Percentiles rank a stretch among this genome's conserved stretches.
Conservation (phyloP, 2,888 invertebrate genomes). For the Pegoplata infirma region DNA sequence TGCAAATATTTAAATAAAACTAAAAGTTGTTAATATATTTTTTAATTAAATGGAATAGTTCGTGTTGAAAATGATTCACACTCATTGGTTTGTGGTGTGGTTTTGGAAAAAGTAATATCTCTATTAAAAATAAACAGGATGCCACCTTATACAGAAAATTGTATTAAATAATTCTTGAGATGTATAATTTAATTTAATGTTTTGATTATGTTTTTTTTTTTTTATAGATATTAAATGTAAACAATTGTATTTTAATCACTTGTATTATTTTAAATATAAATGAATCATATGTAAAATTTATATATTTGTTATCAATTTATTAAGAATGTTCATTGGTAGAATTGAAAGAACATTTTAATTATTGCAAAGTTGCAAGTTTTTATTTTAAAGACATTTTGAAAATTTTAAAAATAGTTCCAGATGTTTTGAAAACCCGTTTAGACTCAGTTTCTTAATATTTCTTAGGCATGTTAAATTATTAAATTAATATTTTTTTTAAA, state of each 20-base stretch:
- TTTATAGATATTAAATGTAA: neutral
- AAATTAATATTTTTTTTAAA: too few species aligned
- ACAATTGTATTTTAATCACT: neutral
- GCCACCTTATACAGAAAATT: constrained; percentile 3
- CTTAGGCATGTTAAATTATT: too few species aligned
- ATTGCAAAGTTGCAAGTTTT: too few species aligned
- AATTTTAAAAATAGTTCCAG: too few species aligned
- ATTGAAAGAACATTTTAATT: too few species aligned
- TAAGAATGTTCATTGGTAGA: too few species aligned
- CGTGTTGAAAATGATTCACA: neutral
- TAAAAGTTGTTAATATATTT: neutral
- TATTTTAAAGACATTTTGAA: too few species aligned
- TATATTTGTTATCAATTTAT: too few species aligned
- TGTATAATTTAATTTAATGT: neutral
- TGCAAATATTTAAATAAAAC: neutral
- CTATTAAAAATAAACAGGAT: too few species aligned
- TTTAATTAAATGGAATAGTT: neutral
- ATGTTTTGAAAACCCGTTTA: too few species aligned
- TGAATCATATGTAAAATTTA: neutral
- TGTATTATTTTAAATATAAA: neutral
- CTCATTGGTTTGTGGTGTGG: neutral
- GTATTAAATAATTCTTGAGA: neutral
- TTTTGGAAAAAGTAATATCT: neutral
- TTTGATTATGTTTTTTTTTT: neutral
- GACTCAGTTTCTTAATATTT: too few species aligned